Conservation (phyloP, 2,797 vertebrate species). For the Erpetoichthys calabaricus region DNA sequence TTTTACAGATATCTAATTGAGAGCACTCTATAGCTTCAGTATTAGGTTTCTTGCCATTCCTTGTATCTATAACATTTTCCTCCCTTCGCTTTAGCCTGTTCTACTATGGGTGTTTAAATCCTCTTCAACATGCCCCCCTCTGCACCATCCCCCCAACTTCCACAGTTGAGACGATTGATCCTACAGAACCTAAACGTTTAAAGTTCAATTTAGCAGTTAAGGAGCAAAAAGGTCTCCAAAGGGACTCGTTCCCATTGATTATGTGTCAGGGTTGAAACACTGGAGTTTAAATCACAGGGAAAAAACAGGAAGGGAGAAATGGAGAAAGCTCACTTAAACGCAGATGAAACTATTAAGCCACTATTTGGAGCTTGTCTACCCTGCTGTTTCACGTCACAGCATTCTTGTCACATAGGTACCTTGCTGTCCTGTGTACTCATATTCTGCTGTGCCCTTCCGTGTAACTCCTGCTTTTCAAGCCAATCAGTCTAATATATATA, state of each 20-base stretch:
- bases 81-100: slow-evolving; percentile 4
- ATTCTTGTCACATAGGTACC: too few species aligned
- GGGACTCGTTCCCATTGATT: slow-evolving; percentile 91
- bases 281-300: slow-evolving; percentile 71
- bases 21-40: slow-evolving; percentile 62
- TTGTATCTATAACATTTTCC: slow-evolving; percentile 45
- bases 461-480: too few species aligned
- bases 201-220: slow-evolving; percentile 98
- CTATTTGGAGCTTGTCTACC: too few species aligned
- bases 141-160: slow-evolving; percentile 26
- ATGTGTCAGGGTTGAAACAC: slow-evolving; percentile 82
- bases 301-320: slow-evolving; percentile 7
- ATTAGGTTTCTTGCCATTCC: slow-evolving; percentile 55
- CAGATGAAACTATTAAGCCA: neutral
- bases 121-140: slow-evolving; percentile 1
- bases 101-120: neutral
- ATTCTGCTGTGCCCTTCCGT: too few species aligned
- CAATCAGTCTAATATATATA: too few species aligned
- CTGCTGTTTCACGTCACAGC: too few species aligned
- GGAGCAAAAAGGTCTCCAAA: slow-evolving; percentile 85
- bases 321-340: slow-evolving; percentile 16
- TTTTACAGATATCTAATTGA: slow-evolving; percentile 60
- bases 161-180: slow-evolving; percentile 77
- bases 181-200: slow-evolving; percentile 82
- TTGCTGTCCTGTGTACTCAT: too few species aligned